Percentiles rank a stretch among this genome's conserved stretches.
Conservation (phyloP, 2,113 vertebrate genomes). For the Garra rufa region DNA sequence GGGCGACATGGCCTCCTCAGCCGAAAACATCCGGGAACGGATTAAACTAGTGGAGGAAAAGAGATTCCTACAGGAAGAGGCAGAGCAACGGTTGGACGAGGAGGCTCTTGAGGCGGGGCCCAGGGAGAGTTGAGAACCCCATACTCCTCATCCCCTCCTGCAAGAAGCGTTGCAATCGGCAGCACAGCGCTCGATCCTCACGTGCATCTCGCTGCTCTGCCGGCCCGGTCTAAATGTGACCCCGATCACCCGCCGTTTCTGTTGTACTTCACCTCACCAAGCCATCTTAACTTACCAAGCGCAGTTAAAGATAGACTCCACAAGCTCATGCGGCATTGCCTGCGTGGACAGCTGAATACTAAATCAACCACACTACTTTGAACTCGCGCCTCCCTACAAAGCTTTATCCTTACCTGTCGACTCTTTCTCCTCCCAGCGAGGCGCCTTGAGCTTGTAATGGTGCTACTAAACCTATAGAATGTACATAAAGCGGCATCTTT, state of each 20-base stretch:
- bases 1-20: constrained; percentile 89
- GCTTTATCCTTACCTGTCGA: constrained; percentile 79
- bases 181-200: constrained; percentile 56
- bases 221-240: constrained; percentile 39
- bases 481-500: constrained; percentile 71
- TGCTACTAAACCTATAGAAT: constrained; percentile 84
- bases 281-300: constrained; percentile 79
- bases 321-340: constrained; percentile 44
- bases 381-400: constrained; percentile 72
- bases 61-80: constrained; percentile 76
- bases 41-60: constrained; percentile 92
- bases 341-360: constrained; percentile 51
- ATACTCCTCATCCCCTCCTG: neutral
- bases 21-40: constrained; percentile 91
- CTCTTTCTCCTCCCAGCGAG: constrained; percentile 73
- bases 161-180: neutral
- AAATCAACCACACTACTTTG: constrained; percentile 75
- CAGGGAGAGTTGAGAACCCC: constrained; percentile 65
- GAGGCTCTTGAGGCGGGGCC: constrained; percentile 57
- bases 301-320: constrained; percentile 75
- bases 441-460: constrained; percentile 83
- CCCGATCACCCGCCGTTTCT: constrained; percentile 71
- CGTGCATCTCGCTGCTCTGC: constrained; percentile 66
- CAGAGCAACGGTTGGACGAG: constrained; percentile 69
- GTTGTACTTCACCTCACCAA: constrained; percentile 72